phyloP scores from a whole-genome alignment of 1,140 invertebrate species.

The Sitophilus oryzae region DNA sequence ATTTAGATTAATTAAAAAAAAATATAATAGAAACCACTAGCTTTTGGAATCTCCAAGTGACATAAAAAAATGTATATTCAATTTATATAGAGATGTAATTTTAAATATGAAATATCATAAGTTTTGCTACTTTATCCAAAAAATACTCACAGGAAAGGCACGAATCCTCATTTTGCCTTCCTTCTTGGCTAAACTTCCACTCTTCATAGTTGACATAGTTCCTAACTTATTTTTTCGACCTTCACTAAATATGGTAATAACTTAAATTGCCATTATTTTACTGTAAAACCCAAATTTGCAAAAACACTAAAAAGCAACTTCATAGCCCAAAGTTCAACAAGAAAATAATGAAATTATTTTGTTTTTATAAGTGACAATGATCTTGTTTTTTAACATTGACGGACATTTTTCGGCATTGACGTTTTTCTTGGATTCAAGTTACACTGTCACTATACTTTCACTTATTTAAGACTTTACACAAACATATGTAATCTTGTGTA shows the following conservation, averaged over 20 bases:
- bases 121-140: no score
- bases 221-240: slow-evolving; percentile 19
- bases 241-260: background rate
- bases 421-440: slow-evolving; percentile 7
- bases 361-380: slow-evolving; percentile 11
- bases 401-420: slow-evolving; percentile 17
- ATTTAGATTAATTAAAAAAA: no score
- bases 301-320: slow-evolving; percentile 1
- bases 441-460: slow-evolving; percentile 7
- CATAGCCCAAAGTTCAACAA: slow-evolving; percentile 7
- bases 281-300: background rate
- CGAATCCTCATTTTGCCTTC: slow-evolving; percentile 95
- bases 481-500: background rate
- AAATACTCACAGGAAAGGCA: slow-evolving; percentile 85
- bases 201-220: slow-evolving; percentile 56
- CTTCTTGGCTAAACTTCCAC: slow-evolving; percentile 72
- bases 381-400: slow-evolving; percentile 18
- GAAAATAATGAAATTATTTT: slow-evolving; percentile 6
- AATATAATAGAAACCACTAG: no score
- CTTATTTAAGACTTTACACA: background rate
- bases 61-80: no score
- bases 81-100: no score
- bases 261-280: slow-evolving; percentile 6
- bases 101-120: no score
- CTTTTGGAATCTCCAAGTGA: no score